Evolutionary conservation across 2,888 invertebrate species (phyloP).

Genomic region (Lepas anatifera): DNA sequence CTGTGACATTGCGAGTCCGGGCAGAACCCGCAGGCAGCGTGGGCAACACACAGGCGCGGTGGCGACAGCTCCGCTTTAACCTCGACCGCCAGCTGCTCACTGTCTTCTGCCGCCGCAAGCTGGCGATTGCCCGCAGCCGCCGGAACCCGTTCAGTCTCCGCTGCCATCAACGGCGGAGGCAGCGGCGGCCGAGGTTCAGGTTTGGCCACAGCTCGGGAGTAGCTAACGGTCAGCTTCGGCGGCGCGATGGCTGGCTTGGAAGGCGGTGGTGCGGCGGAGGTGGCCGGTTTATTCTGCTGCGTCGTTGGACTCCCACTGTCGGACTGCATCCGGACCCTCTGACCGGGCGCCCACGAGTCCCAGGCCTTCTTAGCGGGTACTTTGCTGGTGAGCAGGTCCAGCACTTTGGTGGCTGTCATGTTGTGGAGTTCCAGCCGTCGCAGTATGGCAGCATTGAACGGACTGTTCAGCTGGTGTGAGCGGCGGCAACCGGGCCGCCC

Average conservation of each 20-base stretch:
- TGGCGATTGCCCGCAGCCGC: not conserved
- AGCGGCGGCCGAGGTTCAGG: not conserved
- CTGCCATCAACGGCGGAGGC: not conserved
- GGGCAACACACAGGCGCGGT: not conserved
- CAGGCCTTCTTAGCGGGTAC: not conserved
- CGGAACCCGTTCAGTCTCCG: not conserved
- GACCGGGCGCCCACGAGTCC: not conserved
- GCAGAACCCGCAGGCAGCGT: not conserved
- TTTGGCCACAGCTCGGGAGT: not conserved
- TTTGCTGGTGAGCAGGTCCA: not conserved
- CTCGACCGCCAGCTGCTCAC: too few species aligned
- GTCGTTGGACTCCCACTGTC: not conserved
- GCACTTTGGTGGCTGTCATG: not conserved
- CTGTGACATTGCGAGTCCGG: not conserved
- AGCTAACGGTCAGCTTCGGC: too few species aligned
- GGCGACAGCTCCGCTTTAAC: too few species aligned
- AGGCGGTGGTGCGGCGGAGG: not conserved
- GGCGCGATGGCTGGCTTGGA: not conserved
- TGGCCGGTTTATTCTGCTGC: not conserved
- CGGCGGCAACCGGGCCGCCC: not conserved
- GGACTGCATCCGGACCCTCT: not conserved
- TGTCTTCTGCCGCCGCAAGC: not conserved
- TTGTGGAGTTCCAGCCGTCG: not conserved
- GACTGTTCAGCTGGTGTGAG: not conserved
- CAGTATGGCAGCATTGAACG: not conserved